Percentiles rank a stretch among this genome's conserved stretches.
phyloP scores from a whole-genome alignment of 2,888 invertebrate genomes.

The Pseudococcus viburni region DNA sequence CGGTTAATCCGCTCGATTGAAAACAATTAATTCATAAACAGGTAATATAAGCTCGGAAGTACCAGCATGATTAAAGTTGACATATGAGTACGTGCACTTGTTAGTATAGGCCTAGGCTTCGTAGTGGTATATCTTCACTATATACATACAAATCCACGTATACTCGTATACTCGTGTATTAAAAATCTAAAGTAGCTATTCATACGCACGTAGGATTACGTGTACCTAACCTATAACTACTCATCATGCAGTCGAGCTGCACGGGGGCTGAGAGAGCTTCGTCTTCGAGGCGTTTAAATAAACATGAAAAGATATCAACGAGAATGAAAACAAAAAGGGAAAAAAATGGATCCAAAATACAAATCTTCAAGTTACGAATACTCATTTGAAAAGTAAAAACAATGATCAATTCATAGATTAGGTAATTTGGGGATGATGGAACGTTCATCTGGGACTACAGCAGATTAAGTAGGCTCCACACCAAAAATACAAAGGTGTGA shows the following conservation, averaged over 20 bases:
- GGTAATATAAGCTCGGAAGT: constrained; percentile 54
- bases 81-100: constrained; percentile 44
- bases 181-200: constrained; percentile 33
- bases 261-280: neutral
- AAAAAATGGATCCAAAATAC: neutral
- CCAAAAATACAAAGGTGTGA: neutral
- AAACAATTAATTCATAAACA: constrained; percentile 48
- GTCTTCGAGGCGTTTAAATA: neutral
- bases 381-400: neutral
- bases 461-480: neutral
- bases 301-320: neutral
- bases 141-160: neutral
- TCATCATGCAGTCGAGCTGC: neutral
- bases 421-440: neutral
- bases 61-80: constrained; percentile 47
- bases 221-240: neutral
- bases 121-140: neutral
- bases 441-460: neutral
- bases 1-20: constrained; percentile 53
- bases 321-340: neutral
- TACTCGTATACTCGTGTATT: constrained; percentile 23
- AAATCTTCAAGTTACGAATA: neutral
- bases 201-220: neutral
- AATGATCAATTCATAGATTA: neutral
- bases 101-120: neutral